These are phyloP conservation scores for Hermodice carunculata DNA, from an alignment of 2,888 invertebrate species.

Conservation along the genomic window DNA sequence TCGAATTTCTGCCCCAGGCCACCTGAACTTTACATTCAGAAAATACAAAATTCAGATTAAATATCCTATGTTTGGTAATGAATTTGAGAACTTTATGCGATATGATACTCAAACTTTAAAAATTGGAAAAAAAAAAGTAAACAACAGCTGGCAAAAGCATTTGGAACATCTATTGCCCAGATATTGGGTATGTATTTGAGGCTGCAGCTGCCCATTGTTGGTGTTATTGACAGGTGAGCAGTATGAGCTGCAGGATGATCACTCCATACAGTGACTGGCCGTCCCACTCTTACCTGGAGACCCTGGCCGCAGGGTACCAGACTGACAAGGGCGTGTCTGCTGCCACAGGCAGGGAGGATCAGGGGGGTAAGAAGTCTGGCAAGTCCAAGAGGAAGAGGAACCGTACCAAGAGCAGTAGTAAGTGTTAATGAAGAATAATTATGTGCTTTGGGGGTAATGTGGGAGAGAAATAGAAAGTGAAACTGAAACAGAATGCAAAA, in stretches of 20 bases:
- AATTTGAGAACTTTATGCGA: not conserved
- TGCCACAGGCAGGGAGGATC: constrained; percentile 11
- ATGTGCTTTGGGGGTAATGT: too few relatives aligned
- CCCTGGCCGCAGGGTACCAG: constrained; percentile 38
- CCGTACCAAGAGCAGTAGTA: constrained; percentile 45
- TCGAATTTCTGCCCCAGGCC: too few relatives aligned
- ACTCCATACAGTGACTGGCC: constrained; percentile 62
- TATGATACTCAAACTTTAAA: too few relatives aligned
- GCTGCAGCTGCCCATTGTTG: not conserved
- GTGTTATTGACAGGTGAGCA: constrained; percentile 48
- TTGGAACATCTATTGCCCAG: too few relatives aligned
- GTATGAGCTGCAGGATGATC: constrained; percentile 58
- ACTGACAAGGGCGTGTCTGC: constrained; percentile 16
- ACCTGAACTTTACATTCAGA: too few relatives aligned
- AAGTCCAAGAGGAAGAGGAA: constrained; percentile 48
- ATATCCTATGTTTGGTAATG: not conserved
- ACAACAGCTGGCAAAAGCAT: too few relatives aligned
- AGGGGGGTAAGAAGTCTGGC: constrained; percentile 36
- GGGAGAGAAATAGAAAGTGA: too few relatives aligned
- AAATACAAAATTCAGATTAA: not conserved
- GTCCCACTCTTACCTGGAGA: constrained; percentile 48
- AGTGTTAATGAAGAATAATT: constrained; percentile 40
- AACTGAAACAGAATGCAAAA: too few relatives aligned
- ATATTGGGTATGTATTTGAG: constrained; percentile 1
- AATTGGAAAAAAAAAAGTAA: too few relatives aligned